Base-by-base conservation (phyloP, 2,797 vertebrate species). In the Galago senegalensis region DNA sequence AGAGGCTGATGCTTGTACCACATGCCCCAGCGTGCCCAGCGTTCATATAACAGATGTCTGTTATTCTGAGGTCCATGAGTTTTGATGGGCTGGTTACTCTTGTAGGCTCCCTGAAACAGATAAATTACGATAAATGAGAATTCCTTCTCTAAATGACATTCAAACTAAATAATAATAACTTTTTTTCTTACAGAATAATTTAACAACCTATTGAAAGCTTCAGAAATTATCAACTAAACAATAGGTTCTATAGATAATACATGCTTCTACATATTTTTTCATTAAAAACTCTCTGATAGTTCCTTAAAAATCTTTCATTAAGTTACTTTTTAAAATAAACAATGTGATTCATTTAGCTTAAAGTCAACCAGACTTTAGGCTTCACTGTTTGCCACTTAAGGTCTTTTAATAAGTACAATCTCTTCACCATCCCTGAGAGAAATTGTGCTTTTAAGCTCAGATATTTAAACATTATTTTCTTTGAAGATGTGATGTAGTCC, bases 1-100 rank as follows among this genome's bases (percentile, higher is more conserved):
- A 99, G 98, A 77, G 99, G 99, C 70, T 99, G 99, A 97, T 99
- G 99, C 97, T 99, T 99, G 98, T 99, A 99, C 99, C 99, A 99
- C 98, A 99, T 99, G 18, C 99, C 99, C 99, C 99, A 99, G 83
- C 99, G 99, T 89, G 99, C 99, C 99, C 99, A 99, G 9, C 99
- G 99, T 97, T 99, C 99, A 37, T 99, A 99, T n/a, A 99, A 98
- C 18, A 99, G 99, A 96, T 99, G 99, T 34, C 99, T 99, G 97
- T 99, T 99, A 98, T 99, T 99, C 98, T 99, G 99, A 81, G 99
- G 99, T 25, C 99, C 99, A 0, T 99, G 99, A 0, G 99, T 99
- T 98, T 99, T 99, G 97, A 99, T 99, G 11, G 99, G 99, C 94
- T 99, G 99, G 85, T 99, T 99, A 98, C 99, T 99, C 97, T 99